These are phyloP conservation scores for Myrmophylax atrothorax DNA, from an alignment of 2,113 vertebrate species.

Conservation along the genomic window DNA sequence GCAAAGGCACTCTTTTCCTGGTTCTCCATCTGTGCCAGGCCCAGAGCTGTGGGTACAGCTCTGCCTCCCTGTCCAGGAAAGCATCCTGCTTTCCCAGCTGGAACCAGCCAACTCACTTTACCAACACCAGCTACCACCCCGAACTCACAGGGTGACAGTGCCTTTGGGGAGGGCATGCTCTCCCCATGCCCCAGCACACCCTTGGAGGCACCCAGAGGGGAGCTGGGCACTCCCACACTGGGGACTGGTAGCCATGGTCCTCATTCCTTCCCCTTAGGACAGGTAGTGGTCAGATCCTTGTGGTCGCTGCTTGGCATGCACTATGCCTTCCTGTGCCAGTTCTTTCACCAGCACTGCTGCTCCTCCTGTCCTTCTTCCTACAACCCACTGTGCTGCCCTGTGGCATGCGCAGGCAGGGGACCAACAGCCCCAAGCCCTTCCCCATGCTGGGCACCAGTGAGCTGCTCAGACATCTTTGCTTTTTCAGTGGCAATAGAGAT, in stretches of 20 bases:
- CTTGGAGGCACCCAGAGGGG: no score
- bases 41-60: background rate
- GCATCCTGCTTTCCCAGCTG: background rate
- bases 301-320: background rate
- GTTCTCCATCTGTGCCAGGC: background rate
- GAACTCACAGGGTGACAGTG: rapidly evolving
- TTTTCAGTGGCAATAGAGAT: background rate
- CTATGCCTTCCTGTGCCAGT: background rate
- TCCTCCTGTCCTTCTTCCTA: background rate
- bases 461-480: background rate
- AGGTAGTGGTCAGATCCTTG: background rate
- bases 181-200: background rate
- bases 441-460: background rate
- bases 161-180: background rate
- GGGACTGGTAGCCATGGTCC: background rate
- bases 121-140: background rate
- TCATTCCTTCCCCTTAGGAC: background rate
- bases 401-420: background rate
- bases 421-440: background rate
- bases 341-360: background rate
- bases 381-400: background rate
- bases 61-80: background rate
- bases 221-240: background rate
- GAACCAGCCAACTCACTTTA: background rate
- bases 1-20: background rate